A percentile compares a stretch with the other conserved stretches of the same genome.
phyloP scores from a whole-genome alignment of 2,888 invertebrate genomes.

The Tetropium fuscum region DNA sequence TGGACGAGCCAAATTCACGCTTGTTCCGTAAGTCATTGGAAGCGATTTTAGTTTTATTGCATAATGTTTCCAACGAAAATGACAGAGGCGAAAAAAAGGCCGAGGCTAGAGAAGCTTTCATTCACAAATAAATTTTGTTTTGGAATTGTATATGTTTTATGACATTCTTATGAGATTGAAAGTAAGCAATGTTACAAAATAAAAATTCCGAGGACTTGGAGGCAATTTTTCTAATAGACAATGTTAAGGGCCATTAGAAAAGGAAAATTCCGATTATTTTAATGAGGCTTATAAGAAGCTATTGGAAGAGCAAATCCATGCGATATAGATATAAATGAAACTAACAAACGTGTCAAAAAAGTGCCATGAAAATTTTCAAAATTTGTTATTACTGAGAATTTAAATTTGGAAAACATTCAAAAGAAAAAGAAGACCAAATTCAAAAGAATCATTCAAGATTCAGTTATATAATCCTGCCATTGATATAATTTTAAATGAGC shows the following conservation, averaged over 20 bases:
- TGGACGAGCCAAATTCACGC: background rate
- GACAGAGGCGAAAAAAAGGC: background rate
- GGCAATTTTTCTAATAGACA: slow-evolving; percentile 1
- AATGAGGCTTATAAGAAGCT: background rate
- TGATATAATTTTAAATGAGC: slow-evolving; percentile 2
- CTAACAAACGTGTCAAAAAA: background rate
- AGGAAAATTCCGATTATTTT: slow-evolving; percentile 1
- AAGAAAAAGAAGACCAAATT: slow-evolving; percentile 2
- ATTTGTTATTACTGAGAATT: background rate
- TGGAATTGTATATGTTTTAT: slow-evolving; percentile 1
- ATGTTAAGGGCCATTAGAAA: background rate
- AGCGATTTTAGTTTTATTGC: background rate
- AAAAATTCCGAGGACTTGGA: background rate
- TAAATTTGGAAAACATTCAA: background rate
- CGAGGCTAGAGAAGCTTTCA: no score
- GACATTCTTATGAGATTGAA: background rate
- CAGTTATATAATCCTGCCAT: background rate
- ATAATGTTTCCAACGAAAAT: slow-evolving; percentile 1
- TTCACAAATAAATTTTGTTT: slow-evolving; percentile 3
- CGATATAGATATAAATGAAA: background rate
- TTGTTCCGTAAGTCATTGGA: background rate
- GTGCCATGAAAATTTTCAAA: background rate
- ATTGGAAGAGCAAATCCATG: background rate
- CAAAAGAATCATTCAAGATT: slow-evolving; percentile 1
- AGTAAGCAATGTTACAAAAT: background rate